Base-by-base conservation (phyloP, 2,797 vertebrate genomes). In the Enoplosus armatus region DNA sequence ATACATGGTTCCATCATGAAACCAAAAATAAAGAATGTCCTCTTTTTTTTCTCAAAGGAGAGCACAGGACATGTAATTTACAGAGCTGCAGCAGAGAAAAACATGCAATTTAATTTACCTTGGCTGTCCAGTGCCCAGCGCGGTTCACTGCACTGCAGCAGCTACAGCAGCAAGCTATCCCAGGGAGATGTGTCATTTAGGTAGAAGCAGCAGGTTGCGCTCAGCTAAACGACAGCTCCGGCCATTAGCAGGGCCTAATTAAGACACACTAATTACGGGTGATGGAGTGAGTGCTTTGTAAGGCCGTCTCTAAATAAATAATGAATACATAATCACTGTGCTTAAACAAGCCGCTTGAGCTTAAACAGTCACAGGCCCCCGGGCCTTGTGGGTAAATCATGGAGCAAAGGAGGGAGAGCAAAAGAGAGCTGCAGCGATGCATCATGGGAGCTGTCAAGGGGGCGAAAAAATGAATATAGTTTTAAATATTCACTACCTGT, bases 221-320 rank as follows among this genome's bases (percentile, higher is more conserved):
- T 91, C 83, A 90, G 79, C 88, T 93, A 87, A 90, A 89, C 83
- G 89, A 86, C 89, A 93, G 89, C 92, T 93, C 70, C 27, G 90
- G 93, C 88, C 93, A 91, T 27, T 74, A 92, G 90, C 89, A 31
- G 88, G 83, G 71, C 85, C 94, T 94, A 95, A 95, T 96, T 94
- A 95, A 92, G 93, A 89, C 83, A 80, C 87, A 35, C 89, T 96
- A 96, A 97, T 95, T 95, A 96, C 62, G 77, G 82, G 86, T 89
- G 94, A 96, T 91, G 88, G 94, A 96, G 90, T 90, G 90, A 83
- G 82, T 82, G 69, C 85, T 93, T 80, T 87, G 85, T 83, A 83
- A 75, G 91, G 87, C 69, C 71, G 51, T 68, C 61, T 64, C 89
- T 93, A 93, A 94, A 82, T 86, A 89, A 90, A 93, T 91, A 94